Base-by-base conservation (phyloP, 2,113 vertebrate genomes). In the Myodes glareolus region DNA sequence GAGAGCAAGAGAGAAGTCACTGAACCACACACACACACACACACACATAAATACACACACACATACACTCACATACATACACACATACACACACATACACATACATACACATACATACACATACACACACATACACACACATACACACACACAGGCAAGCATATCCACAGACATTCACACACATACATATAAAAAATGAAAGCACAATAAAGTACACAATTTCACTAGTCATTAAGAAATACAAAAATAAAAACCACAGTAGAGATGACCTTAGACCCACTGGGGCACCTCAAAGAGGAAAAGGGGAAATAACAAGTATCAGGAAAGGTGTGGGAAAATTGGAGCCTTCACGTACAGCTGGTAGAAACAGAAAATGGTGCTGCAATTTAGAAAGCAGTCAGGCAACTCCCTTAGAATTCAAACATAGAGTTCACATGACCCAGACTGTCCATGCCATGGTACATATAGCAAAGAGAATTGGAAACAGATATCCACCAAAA, bases 151-250 rank as follows among this genome's bases (percentile, higher is more conserved):
- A 77, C 31, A 36, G 10, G 12, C 50, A 76, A 25, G 1, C 42
- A 29, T 23, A 6, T 12, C 27, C 75, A 77, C 42, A 77, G 42
- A 77, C 25, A 47, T 23, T 52, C 29, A 50, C 45, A 78, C 73
- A 45, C 23, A 45, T 17, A 52, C 17, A 55, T 36, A n/a, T 14
- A 29, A 42, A 29, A 45, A 95, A 84, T 67, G 45, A 21, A 70
- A 77, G 47, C 77, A 80, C n/a, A 52, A 21, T 73, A 95, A 93
- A 94, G 89, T 39, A 65, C 55, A 50, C 78, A 93, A 47, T 13
- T 72, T 88, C 31, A 93, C n/a, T 75, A 85, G 55, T 75, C 47
- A 80, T 39, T 80, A 95, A 45, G 58, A 96, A 92, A 94, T 84
- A 31, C 52, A 67, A 76, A 93, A 88, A 55, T 70, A 45, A 96